Base-by-base conservation (phyloP, 1,140 invertebrate species). In the Drusus annulatus region DNA sequence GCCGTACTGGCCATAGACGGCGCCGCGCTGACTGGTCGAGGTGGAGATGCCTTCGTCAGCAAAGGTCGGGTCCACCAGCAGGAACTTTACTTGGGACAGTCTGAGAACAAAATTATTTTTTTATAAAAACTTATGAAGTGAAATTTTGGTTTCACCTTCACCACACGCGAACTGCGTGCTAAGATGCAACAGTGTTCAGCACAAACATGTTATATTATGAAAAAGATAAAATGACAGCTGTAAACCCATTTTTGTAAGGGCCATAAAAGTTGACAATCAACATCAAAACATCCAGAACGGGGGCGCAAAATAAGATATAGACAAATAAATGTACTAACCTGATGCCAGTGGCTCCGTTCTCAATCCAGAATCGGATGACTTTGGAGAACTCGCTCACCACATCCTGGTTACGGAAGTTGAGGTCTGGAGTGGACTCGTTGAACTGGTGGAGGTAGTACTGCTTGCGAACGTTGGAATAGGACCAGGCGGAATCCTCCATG, bases 261-360 rank as follows among this genome's bases (percentile, higher is more conserved):
- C n/a, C n/a, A n/a, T n/a, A n/a, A n/a, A n/a, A n/a, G n/a, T n/a
- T n/a, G n/a, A n/a, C n/a, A n/a, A n/a, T n/a, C n/a, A n/a, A n/a
- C n/a, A n/a, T n/a, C n/a, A n/a, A n/a, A n/a, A n/a, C n/a, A n/a
- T n/a, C n/a, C n/a, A n/a, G n/a, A n/a, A n/a, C n/a, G n/a, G n/a
- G n/a, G n/a, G 2, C 25, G 5, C 25, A 2, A 28, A 28, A 28
- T 28, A 1, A 45, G 8, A 13, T 13, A 45, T 10, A 0, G 10
- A 10, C 10, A 45, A 65, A n/a, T 63, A 52, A 54, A 36, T 76
- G 60, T 73, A 76, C n/a, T 50, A 56, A 89, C 84, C 94, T 91
- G 84, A 98, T 93, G 16, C 96, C 96, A 81, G 88, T 90, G 0
- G 95, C 93, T 7, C 95, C 95, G 28, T 92, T 88, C 19, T 91